Base-by-base conservation (phyloP, 1,140 invertebrate species). In the Orchestia grillus region DNA sequence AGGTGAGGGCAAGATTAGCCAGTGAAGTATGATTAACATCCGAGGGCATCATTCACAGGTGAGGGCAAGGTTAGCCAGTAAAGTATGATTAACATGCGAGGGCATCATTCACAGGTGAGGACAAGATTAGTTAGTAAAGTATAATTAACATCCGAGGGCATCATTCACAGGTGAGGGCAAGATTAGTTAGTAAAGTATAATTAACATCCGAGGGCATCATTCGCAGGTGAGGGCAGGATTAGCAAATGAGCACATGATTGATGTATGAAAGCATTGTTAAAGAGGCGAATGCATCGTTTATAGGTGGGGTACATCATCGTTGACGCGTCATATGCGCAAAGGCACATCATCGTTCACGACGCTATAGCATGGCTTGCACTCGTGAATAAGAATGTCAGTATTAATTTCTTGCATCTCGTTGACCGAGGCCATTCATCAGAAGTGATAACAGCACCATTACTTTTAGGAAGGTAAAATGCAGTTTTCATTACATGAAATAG, bases 1-100 rank as follows among this genome's bases (percentile, higher is more conserved):
- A 94, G 98, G 99, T 92, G 99, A 99, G 62, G 62, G 62, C 62
- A 77, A n/a, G n/a, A n/a, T n/a, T n/a, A n/a, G n/a, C n/a, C n/a
- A n/a, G n/a, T n/a, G n/a, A n/a, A n/a, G n/a, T n/a, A n/a, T 77
- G 11, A 77, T 77, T 77, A 3, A 36, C 62, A 36, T 8, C 11
- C 36, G 62, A 77, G 62, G 62, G 62, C 62, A 77, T 77, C 62
- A 77, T 77, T 77, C 28, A 36, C 62, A 28, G 62, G 62, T 77
- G 62, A 77, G 62, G 62, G 62, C 28, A 77, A 19, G 11, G 36
- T 77, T 77, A 3, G 28, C 62, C 11, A 28, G 62, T 77, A 28
- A 77, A 28, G 62, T 36, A 77, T 77, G 11, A 77, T 77, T 77
- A 3, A 36, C 47, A 19, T 6, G 47, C 19, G 47, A 53, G 47